Evolutionary conservation across 2,797 vertebrate species (phyloP).

Genomic region (Tamandua tetradactyla): DNA sequence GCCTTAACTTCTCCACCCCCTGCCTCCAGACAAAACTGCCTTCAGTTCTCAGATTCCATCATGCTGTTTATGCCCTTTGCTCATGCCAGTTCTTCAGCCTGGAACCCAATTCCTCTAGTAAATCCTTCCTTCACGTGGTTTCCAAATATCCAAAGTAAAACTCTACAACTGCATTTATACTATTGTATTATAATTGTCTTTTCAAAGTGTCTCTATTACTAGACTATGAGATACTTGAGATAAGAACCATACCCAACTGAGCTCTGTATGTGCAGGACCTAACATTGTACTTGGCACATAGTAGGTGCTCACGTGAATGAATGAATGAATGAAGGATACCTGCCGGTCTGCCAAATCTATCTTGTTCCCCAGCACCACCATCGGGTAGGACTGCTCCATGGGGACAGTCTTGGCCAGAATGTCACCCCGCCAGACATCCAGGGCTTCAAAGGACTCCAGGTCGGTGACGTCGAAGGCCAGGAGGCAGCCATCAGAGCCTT

Average conservation of each 20-base stretch:
- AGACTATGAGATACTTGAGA: background rate
- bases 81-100: background rate
- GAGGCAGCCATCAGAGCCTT: constrained; percentile 88
- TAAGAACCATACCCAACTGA: background rate
- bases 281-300: background rate
- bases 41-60: background rate
- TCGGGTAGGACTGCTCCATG: constrained; percentile 84
- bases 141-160: background rate
- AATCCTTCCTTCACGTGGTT: background rate
- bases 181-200: background rate
- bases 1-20: background rate
- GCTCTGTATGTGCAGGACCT: background rate
- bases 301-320: background rate
- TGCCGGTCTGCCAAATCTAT: constrained; percentile 86
- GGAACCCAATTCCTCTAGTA: background rate
- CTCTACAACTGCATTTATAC: background rate
- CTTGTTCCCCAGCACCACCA: constrained; percentile 89
- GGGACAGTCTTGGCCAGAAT: constrained; percentile 86
- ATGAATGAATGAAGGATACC: constrained; percentile 73
- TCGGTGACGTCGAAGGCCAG: constrained; percentile 88
- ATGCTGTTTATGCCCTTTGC: background rate
- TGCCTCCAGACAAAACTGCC: background rate
- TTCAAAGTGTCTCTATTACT: background rate
- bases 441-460: constrained; percentile 85
- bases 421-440: constrained; percentile 87